Conservation (phyloP, 2,797 vertebrate genomes). For the Anguilla anguilla region DNA sequence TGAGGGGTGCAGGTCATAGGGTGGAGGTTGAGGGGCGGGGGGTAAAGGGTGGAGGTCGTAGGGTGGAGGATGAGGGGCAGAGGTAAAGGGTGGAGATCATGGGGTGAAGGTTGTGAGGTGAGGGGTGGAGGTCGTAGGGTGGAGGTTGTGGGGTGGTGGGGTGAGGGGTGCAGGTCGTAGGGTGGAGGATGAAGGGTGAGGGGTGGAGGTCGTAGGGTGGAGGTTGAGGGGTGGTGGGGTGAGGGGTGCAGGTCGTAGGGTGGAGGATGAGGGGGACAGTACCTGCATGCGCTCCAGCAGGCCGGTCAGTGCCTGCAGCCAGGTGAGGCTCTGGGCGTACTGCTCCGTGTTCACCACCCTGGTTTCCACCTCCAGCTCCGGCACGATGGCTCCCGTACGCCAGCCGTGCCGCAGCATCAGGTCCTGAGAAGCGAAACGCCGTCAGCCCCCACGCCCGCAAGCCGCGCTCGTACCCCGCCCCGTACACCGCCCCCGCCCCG, state of each 20-base stretch:
- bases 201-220: not conserved
- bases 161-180: not conserved
- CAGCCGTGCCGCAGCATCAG: constrained; percentile 83
- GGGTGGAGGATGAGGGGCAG: not conserved
- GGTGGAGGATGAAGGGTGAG: no score
- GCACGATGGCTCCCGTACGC: constrained; percentile 83
- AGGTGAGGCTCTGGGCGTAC: constrained; percentile 79
- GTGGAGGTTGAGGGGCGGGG: not conserved
- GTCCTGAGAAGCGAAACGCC: constrained; percentile 63
- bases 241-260: not conserved
- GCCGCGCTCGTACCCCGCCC: no score
- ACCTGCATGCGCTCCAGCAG: constrained; percentile 84
- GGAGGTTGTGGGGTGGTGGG: not conserved
- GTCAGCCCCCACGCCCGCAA: not conserved
- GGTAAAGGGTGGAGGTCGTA: not conserved
- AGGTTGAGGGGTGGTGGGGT: not conserved
- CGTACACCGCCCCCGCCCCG: not conserved
- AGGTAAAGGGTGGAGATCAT: constrained; percentile 22
- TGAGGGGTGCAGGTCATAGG: not conserved
- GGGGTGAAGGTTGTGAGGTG: not conserved
- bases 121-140: not conserved
- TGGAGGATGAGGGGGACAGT: constrained; percentile 22
- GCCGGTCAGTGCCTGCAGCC: constrained; percentile 85
- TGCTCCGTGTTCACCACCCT: constrained; percentile 80
- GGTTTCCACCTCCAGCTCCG: constrained; percentile 81